A percentile compares a stretch with the other conserved stretches of the same genome.
phyloP scores from a whole-genome alignment of 2,797 vertebrate genomes.

The Dryobates pubescens region DNA sequence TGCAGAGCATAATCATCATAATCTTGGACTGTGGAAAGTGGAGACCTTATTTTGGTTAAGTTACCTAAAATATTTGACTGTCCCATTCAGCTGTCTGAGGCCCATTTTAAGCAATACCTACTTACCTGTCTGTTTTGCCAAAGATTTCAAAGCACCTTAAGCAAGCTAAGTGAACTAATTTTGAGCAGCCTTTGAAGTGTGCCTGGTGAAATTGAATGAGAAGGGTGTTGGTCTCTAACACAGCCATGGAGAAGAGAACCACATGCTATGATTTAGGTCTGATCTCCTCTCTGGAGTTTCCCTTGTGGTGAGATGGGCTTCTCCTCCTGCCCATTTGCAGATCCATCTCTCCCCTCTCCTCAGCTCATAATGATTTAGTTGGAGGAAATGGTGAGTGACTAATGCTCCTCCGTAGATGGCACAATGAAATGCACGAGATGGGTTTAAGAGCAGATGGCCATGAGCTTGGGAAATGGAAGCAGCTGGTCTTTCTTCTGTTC shows the following conservation, averaged over 20 bases:
- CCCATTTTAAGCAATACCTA: not conserved
- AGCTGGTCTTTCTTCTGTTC: not conserved
- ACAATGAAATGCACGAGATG: not conserved
- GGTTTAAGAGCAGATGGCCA: not conserved
- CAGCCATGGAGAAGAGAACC: not conserved
- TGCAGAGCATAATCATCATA: not conserved
- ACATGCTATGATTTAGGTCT: not conserved
- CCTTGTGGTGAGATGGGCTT: fast-evolving
- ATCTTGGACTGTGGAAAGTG: not conserved
- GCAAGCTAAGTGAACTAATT: not conserved
- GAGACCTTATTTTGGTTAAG: not conserved
- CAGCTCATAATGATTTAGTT: not conserved
- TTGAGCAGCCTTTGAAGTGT: not conserved
- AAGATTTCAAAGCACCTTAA: not conserved
- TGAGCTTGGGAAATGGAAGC: not conserved
- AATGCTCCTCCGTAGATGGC: not conserved
- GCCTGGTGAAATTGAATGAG: not conserved
- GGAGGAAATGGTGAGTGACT: not conserved
- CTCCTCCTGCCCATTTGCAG: not conserved
- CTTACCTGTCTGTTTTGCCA: not conserved
- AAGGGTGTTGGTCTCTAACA: not conserved
- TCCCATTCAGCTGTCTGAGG: not conserved
- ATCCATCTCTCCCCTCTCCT: not conserved
- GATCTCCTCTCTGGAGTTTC: not conserved
- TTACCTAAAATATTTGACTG: not conserved